These are phyloP conservation scores for Manis javanica DNA, from an alignment of 2,797 vertebrate genomes.

Conservation along the genomic window DNA sequence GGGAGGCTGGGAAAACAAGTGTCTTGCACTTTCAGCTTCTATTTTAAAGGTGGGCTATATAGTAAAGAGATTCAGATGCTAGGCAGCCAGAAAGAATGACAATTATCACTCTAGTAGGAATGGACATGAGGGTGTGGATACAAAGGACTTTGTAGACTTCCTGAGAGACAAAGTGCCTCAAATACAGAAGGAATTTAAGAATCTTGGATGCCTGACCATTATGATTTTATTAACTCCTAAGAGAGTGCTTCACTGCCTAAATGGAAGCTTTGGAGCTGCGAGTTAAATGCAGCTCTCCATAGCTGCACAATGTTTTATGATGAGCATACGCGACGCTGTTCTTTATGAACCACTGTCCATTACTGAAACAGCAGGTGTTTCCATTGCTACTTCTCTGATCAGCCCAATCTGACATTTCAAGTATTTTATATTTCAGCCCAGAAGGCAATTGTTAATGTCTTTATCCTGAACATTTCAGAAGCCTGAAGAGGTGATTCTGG, in stretches of 20 bases:
- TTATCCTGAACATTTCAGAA: not conserved
- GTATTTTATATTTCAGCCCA: conserved; percentile 54
- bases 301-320: not conserved
- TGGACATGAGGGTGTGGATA: not conserved
- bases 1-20: not conserved
- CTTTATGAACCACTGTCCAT: not conserved
- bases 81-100: not conserved
- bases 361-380: conserved; percentile 60
- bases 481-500: not conserved
- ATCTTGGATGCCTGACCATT: not conserved
- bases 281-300: not conserved
- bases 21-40: not conserved
- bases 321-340: not conserved
- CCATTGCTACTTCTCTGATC: conserved; percentile 34
- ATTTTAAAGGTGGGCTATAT: not conserved
- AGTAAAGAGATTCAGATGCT: not conserved
- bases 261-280: not conserved
- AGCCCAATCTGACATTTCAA: conserved; percentile 56
- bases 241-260: not conserved
- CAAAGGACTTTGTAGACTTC: conserved; percentile 40
- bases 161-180: not conserved
- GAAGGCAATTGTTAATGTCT: conserved; percentile 50
- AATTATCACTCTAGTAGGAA: not conserved
- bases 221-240: conserved; percentile 61
- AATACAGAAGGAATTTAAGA: conserved; percentile 47